Base-by-base conservation (phyloP, 2,888 invertebrate species). In the Lithophane leautieri region DNA sequence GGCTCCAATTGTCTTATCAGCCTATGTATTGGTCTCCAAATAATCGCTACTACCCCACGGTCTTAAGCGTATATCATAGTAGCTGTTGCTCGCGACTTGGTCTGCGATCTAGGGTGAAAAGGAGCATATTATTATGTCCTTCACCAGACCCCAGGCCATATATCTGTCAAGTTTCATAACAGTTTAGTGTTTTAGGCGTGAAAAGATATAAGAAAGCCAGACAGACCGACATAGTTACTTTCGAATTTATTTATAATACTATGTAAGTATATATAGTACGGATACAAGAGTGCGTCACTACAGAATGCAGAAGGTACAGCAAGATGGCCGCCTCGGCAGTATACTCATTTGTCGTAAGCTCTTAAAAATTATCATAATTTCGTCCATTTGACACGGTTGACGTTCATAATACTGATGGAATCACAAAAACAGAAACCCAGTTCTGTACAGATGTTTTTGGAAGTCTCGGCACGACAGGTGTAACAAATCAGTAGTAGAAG, bases 361-460 rank as follows among this genome's bases (percentile, higher is more conserved):
- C 70, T 83, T 76, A 73, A 76, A 80, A 86, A 82, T 86, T 80
- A 77, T 74, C 73, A 84, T 84, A 80, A 78, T 78, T 78, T 79
- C 47, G 69, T 75, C 42, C 62, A 71, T 83, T 78, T 62, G 65
- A 63, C 71, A 68, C 65, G 79, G 85, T 71, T 60, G 82, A 34
- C 47, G 69, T 42, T 58, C 25, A 22, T 47, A 56, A 34, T 63
- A 72, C 56, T 44, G 56, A 63, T 65, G 14, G 44, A 25, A 77
- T 63, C 56, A 72, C 62, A 77, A 63, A 72, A 79, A 34, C 34
- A 34, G 6, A 65, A 70, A 77, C 4, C 8, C 25, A 40, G 6
- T 58, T 72, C 25, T 63, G 44, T 58, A 12, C 34, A 72, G 25
- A 65, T n/a, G 16, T 40, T 52, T 71, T 28, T 44, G 3, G 6